phyloP scores from a whole-genome alignment of 2,888 invertebrate species.

The Ophion slaviceki region DNA sequence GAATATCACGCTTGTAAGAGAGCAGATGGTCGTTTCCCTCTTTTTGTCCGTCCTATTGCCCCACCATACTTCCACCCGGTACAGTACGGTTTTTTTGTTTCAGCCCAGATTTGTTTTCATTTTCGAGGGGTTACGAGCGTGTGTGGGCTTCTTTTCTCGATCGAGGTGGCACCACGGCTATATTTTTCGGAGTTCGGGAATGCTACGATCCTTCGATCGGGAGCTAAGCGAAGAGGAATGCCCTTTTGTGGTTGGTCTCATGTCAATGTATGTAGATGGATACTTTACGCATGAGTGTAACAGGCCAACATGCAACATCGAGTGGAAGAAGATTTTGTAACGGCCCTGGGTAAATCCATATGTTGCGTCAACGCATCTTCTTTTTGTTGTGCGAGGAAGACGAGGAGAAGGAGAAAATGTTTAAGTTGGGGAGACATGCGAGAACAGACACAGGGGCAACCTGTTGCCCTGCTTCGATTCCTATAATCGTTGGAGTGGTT shows the following conservation, averaged over 20 bases:
- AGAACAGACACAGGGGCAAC: conserved; percentile 20
- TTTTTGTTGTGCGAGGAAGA: neutral
- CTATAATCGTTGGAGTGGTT: neutral
- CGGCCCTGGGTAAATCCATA: conserved; percentile 23
- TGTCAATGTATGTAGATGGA: neutral
- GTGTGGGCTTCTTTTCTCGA: conserved; percentile 33
- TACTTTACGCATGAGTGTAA: conserved; percentile 3
- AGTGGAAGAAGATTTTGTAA: conserved; percentile 33
- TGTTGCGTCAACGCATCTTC: neutral
- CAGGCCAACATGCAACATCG: conserved; percentile 31
- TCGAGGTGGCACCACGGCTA: conserved; percentile 38
- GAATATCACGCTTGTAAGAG: conserved; percentile 58
- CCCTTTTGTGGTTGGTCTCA: conserved; percentile 38
- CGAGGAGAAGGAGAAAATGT: neutral
- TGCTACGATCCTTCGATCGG: conserved; percentile 24
- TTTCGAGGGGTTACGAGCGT: conserved; percentile 66
- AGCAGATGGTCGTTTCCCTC: conserved; percentile 74
- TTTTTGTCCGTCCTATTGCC: neutral
- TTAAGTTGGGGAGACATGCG: conserved; percentile 17
- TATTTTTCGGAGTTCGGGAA: conserved; percentile 24
- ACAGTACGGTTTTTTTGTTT: conserved; percentile 76
- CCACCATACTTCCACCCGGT: neutral
- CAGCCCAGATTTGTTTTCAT: conserved; percentile 78
- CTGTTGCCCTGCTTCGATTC: conserved; percentile 14
- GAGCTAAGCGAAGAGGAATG: conserved; percentile 34